Evolutionary conservation across 2,113 vertebrate genomes (phyloP).

Genomic region (Microtus pennsylvanicus): DNA sequence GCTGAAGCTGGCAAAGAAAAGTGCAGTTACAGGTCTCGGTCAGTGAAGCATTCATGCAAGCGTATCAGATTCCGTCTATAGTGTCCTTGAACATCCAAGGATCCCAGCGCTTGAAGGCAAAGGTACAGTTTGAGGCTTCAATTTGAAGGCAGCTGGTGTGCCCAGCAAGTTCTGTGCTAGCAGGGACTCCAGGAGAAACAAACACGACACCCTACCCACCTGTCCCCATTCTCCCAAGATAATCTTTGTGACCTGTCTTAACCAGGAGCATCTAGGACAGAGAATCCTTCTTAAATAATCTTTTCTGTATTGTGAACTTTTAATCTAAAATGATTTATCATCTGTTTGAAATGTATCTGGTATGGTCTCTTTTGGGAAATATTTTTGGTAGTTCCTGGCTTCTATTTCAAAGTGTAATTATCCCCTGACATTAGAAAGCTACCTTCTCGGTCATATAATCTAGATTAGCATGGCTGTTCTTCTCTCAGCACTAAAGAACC

Average conservation of each 20-base stretch:
- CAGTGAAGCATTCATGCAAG: neutral
- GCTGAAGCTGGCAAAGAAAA: neutral
- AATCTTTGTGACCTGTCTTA: neutral
- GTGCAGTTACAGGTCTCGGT: too few species aligned
- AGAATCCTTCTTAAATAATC: neutral
- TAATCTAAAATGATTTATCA: slow-evolving; percentile 3
- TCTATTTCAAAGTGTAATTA: neutral
- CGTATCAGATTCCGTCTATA: neutral
- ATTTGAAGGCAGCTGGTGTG: neutral
- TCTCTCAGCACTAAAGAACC: neutral
- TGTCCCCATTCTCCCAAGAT: neutral
- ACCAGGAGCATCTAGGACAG: neutral
- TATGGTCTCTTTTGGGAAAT: neutral
- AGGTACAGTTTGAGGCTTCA: neutral
- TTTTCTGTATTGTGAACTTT: neutral
- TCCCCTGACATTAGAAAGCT: neutral
- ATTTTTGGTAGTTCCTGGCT: neutral
- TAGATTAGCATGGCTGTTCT: neutral
- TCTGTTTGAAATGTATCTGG: neutral
- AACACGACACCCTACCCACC: neutral
- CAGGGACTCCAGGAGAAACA: neutral
- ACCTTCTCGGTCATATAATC: neutral
- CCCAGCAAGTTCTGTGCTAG: neutral
- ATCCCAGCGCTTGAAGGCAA: neutral
- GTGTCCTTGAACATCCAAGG: neutral